phyloP scores from a whole-genome alignment of 2,888 invertebrate species.

The Aproaerema taeniolella region DNA sequence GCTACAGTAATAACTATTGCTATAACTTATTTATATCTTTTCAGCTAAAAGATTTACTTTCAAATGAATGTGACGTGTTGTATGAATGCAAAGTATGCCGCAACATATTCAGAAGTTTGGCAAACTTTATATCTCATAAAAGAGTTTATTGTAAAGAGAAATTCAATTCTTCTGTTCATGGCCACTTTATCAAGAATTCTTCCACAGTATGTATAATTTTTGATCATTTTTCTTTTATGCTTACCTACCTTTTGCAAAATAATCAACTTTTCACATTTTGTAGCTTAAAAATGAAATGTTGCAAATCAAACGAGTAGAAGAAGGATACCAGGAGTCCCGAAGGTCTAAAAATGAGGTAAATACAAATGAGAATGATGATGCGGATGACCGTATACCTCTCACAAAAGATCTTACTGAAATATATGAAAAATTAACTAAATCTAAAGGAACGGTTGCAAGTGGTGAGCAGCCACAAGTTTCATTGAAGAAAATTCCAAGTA shows the following conservation, averaged over 20 bases:
- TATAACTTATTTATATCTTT: too few relatives aligned
- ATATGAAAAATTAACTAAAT: conserved; percentile 67
- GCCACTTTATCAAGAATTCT: conserved; percentile 58
- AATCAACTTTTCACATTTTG: too few relatives aligned
- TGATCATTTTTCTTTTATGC: conserved; percentile 9
- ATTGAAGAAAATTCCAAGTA: conserved; percentile 77
- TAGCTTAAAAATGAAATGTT: conserved; percentile 50
- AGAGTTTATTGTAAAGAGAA: conserved; percentile 85
- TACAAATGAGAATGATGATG: conserved; percentile 28
- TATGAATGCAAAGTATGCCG: conserved; percentile 94
- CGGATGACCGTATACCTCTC: conserved; percentile 53
- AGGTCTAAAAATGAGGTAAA: conserved; percentile 33
- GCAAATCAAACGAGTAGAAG: conserved; percentile 68
- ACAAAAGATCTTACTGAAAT: conserved; percentile 76
- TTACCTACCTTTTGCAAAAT: background rate
- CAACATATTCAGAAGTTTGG: conserved; percentile 90
- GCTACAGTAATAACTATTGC: too few relatives aligned
- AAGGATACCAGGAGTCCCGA: conserved; percentile 57
- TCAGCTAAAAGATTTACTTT: conserved; percentile 84
- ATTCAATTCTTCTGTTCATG: conserved; percentile 63
- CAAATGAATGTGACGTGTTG: conserved; percentile 91
- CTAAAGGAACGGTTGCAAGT: conserved; percentile 35
- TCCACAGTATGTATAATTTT: conserved; percentile 54
- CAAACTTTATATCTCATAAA: conserved; percentile 94
- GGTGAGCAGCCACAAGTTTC: conserved; percentile 41